Conservation (phyloP, 2,888 invertebrate genomes). For the Diarsia mendica region DNA sequence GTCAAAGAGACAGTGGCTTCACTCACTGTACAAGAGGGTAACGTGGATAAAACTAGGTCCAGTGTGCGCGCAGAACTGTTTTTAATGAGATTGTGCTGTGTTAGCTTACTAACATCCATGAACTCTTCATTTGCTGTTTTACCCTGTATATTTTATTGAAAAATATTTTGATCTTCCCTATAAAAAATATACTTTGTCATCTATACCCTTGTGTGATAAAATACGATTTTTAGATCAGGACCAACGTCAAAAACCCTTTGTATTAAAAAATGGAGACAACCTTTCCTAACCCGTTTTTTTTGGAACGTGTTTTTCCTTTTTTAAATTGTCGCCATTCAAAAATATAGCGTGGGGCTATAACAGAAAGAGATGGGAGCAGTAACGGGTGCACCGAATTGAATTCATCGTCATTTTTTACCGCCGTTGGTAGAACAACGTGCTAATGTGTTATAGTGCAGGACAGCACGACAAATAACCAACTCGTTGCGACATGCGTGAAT, state of each 20-base stretch:
- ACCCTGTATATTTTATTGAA: background rate
- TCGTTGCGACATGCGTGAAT: constrained; percentile 23
- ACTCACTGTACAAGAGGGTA: too few relatives aligned
- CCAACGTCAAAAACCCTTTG: constrained; percentile 17
- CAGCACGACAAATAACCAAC: constrained; percentile 51
- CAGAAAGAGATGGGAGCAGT: constrained; percentile 55
- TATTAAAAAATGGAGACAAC: constrained; percentile 6
- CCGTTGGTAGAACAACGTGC: constrained; percentile 45
- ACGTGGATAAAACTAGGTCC: too few relatives aligned
- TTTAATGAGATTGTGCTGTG: too few relatives aligned
- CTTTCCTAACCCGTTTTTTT: constrained; percentile 1
- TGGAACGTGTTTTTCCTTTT: background rate
- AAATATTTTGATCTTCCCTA: background rate
- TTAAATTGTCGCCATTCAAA: constrained; percentile 33
- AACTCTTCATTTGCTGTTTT: constrained; percentile 18
- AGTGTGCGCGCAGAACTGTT: too few relatives aligned
- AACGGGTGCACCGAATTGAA: constrained; percentile 71
- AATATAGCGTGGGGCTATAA: constrained; percentile 40
- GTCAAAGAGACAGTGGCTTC: too few relatives aligned
- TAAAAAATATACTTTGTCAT: background rate
- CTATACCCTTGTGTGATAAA: constrained; percentile 24
- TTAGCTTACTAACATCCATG: too few relatives aligned
- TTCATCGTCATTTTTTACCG: constrained; percentile 66
- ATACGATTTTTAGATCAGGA: constrained; percentile 17
- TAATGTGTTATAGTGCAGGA: constrained; percentile 55